phyloP scores from a whole-genome alignment of 2,113 vertebrate genomes.

The Silurus meridionalis region DNA sequence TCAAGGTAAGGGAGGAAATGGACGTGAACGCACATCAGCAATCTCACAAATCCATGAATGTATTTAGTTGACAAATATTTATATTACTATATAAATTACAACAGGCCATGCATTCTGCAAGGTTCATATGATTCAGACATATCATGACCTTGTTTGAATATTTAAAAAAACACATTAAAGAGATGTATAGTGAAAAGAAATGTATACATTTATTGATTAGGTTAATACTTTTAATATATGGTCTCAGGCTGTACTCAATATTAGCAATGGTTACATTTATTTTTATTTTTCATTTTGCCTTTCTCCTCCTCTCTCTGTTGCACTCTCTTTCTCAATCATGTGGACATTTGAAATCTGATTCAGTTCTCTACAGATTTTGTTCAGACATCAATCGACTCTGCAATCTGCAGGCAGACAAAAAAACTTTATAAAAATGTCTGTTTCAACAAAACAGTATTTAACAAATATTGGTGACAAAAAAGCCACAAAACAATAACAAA shows the following conservation, averaged over 20 bases:
- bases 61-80: background rate
- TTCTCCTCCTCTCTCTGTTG: background rate
- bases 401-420: conserved; percentile 37
- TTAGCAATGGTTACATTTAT: conserved; percentile 17
- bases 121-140: background rate
- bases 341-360: conserved; percentile 48
- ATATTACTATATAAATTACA: background rate
- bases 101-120: background rate
- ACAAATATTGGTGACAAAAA: conserved; percentile 36
- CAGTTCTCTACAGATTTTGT: conserved; percentile 50
- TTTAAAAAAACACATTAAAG: background rate
- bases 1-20: background rate
- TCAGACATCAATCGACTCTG: conserved; percentile 39
- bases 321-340: background rate
- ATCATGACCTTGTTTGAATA: background rate
- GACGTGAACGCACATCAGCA: background rate
- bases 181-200: background rate
- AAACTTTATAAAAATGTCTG: conserved; percentile 51
- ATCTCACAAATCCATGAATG: background rate
- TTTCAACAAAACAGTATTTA: conserved; percentile 43
- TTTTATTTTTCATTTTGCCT: background rate
- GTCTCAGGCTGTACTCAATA: background rate
- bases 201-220: background rate
- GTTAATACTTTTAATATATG: background rate
- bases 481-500: conserved; percentile 44